Conservation (phyloP, 1,140 invertebrate species). For the Linepithema humile region DNA sequence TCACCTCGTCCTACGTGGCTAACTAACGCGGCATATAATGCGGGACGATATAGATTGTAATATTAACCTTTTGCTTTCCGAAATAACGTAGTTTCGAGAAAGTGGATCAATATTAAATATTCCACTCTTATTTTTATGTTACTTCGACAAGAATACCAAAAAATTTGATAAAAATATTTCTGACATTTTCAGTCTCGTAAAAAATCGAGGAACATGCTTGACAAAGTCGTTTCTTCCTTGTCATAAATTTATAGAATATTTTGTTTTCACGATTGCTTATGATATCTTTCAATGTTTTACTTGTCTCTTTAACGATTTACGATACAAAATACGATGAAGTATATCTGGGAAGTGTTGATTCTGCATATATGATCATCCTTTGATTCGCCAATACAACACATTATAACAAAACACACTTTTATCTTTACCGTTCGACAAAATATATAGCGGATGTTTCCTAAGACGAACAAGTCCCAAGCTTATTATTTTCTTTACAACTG, state of each 20-base stretch:
- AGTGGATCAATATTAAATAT: conserved; percentile 19
- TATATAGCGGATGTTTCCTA: neutral
- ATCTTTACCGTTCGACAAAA: neutral
- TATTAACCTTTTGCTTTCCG: neutral
- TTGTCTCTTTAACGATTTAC: neutral
- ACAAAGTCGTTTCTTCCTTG: neutral
- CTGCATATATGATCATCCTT: neutral
- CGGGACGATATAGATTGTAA: neutral
- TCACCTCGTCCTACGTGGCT: neutral
- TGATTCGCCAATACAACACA: neutral
- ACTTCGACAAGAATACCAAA: neutral
- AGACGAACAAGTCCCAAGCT: neutral
- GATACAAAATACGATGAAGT: neutral
- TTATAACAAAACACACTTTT: neutral
- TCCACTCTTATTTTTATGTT: neutral
- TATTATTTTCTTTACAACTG: neutral
- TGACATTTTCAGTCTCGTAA: neutral
- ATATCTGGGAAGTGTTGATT: neutral
- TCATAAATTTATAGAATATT: neutral
- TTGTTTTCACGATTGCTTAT: neutral
- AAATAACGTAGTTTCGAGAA: conserved; percentile 6
- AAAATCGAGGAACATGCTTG: neutral
- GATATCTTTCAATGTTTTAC: neutral
- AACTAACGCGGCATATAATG: neutral
- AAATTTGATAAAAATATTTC: too few relatives aligned